A percentile compares a stretch with the other conserved stretches of the same genome.
phyloP scores from a whole-genome alignment of 2,888 invertebrate genomes.

The Abrostola triplasia region DNA sequence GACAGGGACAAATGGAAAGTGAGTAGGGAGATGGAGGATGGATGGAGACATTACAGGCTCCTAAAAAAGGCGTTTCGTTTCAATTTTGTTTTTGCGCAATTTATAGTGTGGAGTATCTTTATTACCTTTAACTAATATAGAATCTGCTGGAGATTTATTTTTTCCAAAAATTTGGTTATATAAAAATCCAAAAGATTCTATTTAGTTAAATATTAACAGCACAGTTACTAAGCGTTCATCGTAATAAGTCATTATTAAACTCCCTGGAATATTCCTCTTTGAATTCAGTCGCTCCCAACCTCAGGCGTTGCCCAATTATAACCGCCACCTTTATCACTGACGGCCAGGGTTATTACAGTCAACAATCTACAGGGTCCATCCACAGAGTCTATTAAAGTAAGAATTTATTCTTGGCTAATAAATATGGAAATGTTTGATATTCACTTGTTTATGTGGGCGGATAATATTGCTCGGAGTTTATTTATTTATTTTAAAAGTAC shows the following conservation, averaged over 20 bases:
- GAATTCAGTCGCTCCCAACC: constrained; percentile 13
- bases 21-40: too few relatives aligned
- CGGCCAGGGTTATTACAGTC: constrained; percentile 53
- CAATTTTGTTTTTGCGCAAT: too few relatives aligned
- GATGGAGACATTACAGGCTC: too few relatives aligned
- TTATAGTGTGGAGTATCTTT: too few relatives aligned
- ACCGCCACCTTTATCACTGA: constrained; percentile 55
- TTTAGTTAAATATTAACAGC: neutral
- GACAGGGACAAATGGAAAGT: too few relatives aligned
- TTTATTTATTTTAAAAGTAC: too few relatives aligned
- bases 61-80: too few relatives aligned
- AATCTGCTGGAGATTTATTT: too few relatives aligned
- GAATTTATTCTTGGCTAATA: constrained; percentile 15
- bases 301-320: constrained; percentile 49
- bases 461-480: too few relatives aligned
- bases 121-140: too few relatives aligned
- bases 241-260: constrained; percentile 1
- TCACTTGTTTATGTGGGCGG: neutral
- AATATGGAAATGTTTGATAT: constrained; percentile 2
- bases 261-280: constrained; percentile 4
- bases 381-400: constrained; percentile 57
- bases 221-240: neutral
- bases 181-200: too few relatives aligned
- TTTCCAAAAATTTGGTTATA: too few relatives aligned
- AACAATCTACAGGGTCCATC: constrained; percentile 57